Percentiles rank a stretch among this genome's conserved stretches.
phyloP scores from a whole-genome alignment of 53 echinoderm and acorn worm species.

The Holothuria leucospilota region DNA sequence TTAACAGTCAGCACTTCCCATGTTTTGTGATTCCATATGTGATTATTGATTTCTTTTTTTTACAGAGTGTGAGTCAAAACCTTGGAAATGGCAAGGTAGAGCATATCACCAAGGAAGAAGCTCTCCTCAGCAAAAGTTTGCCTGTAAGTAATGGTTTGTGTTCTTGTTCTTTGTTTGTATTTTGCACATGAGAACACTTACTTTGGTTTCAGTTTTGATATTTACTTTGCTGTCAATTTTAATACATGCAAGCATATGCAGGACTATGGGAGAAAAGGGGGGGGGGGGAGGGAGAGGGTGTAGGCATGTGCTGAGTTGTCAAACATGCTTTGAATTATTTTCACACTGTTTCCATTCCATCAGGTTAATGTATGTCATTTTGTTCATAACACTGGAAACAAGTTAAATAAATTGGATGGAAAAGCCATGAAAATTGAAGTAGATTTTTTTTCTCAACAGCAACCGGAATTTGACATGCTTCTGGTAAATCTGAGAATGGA shows the following conservation, averaged over 20 bases:
- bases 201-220: no score
- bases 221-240: background rate
- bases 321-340: no score
- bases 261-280: background rate
- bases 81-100: conserved; percentile 94
- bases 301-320: background rate
- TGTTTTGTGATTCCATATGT: no score
- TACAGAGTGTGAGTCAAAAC: conserved; percentile 84
- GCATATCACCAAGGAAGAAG: conserved; percentile 96
- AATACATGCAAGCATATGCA: background rate
- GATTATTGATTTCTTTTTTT: background rate
- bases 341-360: no score
- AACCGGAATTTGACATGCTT: conserved; percentile 96
- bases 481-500: conserved; percentile 92
- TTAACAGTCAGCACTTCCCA: no score
- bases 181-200: no score
- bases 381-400: no score
- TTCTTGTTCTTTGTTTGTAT: background rate
- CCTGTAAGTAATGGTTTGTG: conserved; percentile 67
- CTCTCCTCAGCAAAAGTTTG: conserved; percentile 87
- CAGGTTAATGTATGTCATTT: no score
- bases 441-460: conserved; percentile 55
- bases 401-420: no score
- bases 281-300: background rate
- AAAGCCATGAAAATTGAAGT: no score